Evolutionary conservation across 2,888 invertebrate species (phyloP), one percentile per base, ranked within the genome.

Genomic region (Myathropa florea): DNA sequence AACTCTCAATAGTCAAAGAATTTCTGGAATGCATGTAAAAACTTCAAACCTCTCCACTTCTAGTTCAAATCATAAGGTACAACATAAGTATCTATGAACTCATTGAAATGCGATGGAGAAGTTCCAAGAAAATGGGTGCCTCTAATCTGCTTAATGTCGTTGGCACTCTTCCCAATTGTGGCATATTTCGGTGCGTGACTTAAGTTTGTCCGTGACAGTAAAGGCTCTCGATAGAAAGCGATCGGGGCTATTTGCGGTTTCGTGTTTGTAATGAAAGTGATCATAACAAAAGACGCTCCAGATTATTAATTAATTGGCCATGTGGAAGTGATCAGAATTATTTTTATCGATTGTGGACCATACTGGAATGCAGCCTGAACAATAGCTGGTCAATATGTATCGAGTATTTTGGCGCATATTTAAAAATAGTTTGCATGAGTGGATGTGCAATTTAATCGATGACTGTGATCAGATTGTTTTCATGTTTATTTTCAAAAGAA

Each of bases 121-220:
- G 46, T 46, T 46, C 46, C 46, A 46, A 46, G 46, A 46, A 46
- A 7, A 18, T 6, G 0, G 4, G 18, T 46, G 46, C 3, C 28
- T 24, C 2, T 36, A 65, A 76, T 67, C 60, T 24, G 46, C n/a
- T 67, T 76, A 46, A 24, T 33, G 26, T 36, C 33, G 18, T 72
- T 83, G 83, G 83, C 83, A 83, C 46, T 46, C 57, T 79, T 78
- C 83, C 83, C 67, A 72, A 18, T 71, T 82, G 18, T 28, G 53
- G 30, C 33, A 57, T 24, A 30, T 63, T 61, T 61, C 14, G 24
- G 53, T 60, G 60, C 0, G 0, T 72, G 33, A 64, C 68, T 79
- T 79, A 68, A 39, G 46, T 59, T 67, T 68, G 39, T 36, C 33
- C 63, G 30, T 78, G 78, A 68, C 72, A 59, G 39, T 72, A 46